Evolutionary conservation across 2,113 vertebrate species (phyloP), one percentile per base, ranked within the genome.

Genomic region (Lates calcarifer): DNA sequence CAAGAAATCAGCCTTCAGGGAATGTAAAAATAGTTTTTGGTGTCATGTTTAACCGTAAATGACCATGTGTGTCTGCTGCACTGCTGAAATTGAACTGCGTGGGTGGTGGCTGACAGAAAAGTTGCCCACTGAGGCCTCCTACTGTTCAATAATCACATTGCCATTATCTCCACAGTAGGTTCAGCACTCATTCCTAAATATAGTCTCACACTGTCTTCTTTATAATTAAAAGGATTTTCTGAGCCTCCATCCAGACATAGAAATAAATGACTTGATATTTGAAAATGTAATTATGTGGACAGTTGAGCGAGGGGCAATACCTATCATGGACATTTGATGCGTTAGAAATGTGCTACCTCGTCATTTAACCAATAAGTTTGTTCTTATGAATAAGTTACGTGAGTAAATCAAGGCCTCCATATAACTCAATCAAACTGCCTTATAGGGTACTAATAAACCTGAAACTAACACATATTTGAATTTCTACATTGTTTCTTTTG

Each of bases 81-180:
- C 39, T 58, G 79, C 63, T 80, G 55, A 71, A 66, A 29, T 24
- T 41, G 45, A 68, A 20, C 11, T 14, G 17, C 72, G 56, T 61
- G 69, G 24, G 57, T 62, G 26, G 41, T n/a, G 22, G 70, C 51
- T 62, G 63, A 71, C 6, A 72, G 33, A 74, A 70, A 77, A 51
- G 24, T 35, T 37, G 12, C 41, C 49, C 60, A 70, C 24, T 35
- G 33, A 77, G 81, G 61, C 87, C 67, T 72, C 78, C 80, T 83
- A 58, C 86, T 90, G 84, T 84, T 87, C 66, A 75, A 26, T 82
- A 81, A 81, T 88, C 24, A 77, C 79, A 85, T 26, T 80, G 71
- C 33, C 51, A 77, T 85, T 74, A 76, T 58, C 62, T 60, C 22
- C 13, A 39, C 18, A 41, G 60, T 18, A 56, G 66, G 37, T 75